A percentile compares a stretch with the other conserved stretches of the same genome.
Conservation (phyloP, 1,140 invertebrate species). For the Lordiphosa collinella region DNA sequence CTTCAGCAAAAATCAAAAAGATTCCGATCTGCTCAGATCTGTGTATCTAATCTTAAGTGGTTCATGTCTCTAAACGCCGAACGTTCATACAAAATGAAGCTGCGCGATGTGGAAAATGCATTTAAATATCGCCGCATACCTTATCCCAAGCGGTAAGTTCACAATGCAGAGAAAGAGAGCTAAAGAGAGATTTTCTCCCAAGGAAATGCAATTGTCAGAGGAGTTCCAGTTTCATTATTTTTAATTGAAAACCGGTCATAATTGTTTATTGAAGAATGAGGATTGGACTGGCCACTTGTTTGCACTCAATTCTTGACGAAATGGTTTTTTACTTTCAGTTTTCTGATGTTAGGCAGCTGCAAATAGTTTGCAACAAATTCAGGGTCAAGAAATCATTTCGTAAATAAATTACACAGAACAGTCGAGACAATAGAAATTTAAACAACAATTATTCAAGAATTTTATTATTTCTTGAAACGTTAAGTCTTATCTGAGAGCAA, state of each 20-base stretch:
- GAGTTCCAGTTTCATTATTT: constrained; percentile 31
- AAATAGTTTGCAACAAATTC: constrained; percentile 32
- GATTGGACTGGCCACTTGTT: constrained; percentile 23
- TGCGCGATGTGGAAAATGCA: constrained; percentile 77
- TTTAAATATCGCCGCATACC: constrained; percentile 77
- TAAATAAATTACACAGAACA: constrained; percentile 7
- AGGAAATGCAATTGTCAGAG: constrained; percentile 32
- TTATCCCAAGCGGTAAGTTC: constrained; percentile 77
- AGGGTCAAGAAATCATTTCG: constrained; percentile 23
- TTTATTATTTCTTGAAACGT: neutral
- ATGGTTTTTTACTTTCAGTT: constrained; percentile 59
- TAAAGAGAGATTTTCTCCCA: constrained; percentile 14
- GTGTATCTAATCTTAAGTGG: constrained; percentile 8
- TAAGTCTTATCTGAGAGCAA: no score
- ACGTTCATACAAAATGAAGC: constrained; percentile 75
- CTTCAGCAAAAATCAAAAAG: constrained; percentile 25
- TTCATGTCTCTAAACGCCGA: constrained; percentile 57
- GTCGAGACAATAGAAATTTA: no score
- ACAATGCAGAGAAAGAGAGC: constrained; percentile 6
- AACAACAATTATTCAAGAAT: neutral
- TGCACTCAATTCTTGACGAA: constrained; percentile 49
- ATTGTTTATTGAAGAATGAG: constrained; percentile 39
- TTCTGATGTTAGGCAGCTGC: constrained; percentile 32
- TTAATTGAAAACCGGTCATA: constrained; percentile 65
- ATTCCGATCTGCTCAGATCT: constrained; percentile 21